phyloP scores from a whole-genome alignment of 2,888 invertebrate genomes.

The Glyphotaelius pellucidus region DNA sequence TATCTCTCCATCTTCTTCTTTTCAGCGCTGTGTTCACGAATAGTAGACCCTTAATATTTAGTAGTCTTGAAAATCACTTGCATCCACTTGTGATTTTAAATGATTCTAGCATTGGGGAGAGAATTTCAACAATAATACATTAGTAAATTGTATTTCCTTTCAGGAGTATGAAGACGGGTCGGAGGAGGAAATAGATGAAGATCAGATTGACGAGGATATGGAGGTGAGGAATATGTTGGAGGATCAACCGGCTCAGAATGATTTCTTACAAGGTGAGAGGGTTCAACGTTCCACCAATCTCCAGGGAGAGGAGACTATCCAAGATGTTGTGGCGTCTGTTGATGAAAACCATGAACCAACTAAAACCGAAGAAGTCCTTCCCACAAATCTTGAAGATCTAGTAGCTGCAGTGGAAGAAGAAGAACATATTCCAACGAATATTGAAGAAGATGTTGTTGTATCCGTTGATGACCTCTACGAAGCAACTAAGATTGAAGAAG shows the following conservation, averaged over 20 bases:
- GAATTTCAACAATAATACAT: background rate
- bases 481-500: no score
- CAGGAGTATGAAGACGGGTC: slow-evolving; percentile 74
- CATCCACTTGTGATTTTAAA: background rate
- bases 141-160: background rate
- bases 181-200: slow-evolving; percentile 70
- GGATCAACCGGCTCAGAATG: slow-evolving; percentile 65
- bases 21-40: no score
- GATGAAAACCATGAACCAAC: slow-evolving; percentile 51
- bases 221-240: slow-evolving; percentile 73
- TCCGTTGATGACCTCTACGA: no score
- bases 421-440: background rate
- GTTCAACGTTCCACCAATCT: background rate
- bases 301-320: background rate
- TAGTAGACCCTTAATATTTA: no score
- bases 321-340: background rate
- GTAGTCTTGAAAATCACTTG: background rate
- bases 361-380: slow-evolving; percentile 7
- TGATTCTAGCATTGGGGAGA: background rate
- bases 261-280: slow-evolving; percentile 2
- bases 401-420: slow-evolving; percentile 54
- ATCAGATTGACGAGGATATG: slow-evolving; percentile 70
- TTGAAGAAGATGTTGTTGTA: background rate
- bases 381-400: slow-evolving; percentile 63
- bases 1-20: no score